phyloP scores from a whole-genome alignment of 2,113 vertebrate species.

The Nannobrachium achirus region DNA sequence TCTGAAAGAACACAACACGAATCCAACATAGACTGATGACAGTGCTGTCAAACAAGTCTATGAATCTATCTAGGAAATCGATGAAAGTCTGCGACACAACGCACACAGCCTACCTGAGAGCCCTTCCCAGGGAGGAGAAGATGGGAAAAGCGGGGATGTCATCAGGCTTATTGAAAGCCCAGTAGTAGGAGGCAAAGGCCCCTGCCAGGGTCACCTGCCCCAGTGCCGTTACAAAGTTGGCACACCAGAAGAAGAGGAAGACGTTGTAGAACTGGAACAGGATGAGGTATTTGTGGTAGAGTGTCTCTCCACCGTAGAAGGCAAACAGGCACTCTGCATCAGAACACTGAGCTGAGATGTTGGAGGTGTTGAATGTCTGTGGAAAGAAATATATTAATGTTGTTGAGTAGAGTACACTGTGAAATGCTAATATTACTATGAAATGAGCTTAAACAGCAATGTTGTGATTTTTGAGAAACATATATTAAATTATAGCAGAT shows the following conservation, averaged over 20 bases:
- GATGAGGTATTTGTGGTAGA: conserved; percentile 90
- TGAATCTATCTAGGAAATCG: too few relatives aligned
- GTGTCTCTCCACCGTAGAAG: conserved; percentile 91
- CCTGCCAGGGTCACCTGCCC: conserved; percentile 93
- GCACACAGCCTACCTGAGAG: conserved; percentile 83
- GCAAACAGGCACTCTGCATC: conserved; percentile 89
- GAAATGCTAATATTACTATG: neutral
- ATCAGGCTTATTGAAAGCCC: conserved; percentile 92
- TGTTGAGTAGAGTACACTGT: too few relatives aligned
- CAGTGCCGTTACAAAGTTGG: conserved; percentile 92
- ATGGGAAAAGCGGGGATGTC: conserved; percentile 90
- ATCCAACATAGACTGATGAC: too few relatives aligned
- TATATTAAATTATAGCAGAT: too few relatives aligned
- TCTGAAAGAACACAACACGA: too few relatives aligned
- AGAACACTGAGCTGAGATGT: conserved; percentile 75
- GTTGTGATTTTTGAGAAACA: neutral
- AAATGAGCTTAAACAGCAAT: neutral
- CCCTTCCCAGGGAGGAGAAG: conserved; percentile 87
- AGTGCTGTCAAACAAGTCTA: too few relatives aligned
- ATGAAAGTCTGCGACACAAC: conserved; percentile 1
- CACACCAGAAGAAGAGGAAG: conserved; percentile 97
- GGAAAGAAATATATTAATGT: neutral
- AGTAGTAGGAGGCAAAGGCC: conserved; percentile 97
- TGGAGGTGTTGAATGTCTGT: conserved; percentile 84
- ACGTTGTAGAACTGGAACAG: conserved; percentile 92